A percentile compares a stretch with the other conserved stretches of the same genome.
Conservation (phyloP, 2,113 vertebrate species). For the Salvelinus alpinus region DNA sequence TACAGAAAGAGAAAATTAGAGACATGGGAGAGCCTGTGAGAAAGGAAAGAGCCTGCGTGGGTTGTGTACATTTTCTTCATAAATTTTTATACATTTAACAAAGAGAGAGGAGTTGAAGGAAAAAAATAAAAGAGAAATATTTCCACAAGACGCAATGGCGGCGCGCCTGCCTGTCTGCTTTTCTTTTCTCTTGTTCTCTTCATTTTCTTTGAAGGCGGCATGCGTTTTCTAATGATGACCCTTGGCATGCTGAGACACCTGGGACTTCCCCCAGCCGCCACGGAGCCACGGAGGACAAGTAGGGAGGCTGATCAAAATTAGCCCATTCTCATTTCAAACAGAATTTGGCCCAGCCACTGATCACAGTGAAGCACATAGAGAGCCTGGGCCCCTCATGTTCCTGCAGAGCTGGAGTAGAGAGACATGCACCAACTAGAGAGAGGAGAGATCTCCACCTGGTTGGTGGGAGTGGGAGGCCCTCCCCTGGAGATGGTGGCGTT, state of each 20-base stretch:
- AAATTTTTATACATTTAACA: slow-evolving; percentile 89
- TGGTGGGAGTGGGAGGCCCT: slow-evolving; percentile 68
- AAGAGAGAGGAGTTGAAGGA: slow-evolving; percentile 61
- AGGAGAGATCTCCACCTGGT: slow-evolving; percentile 73
- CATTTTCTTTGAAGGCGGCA: slow-evolving; percentile 84
- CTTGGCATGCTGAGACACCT: slow-evolving; percentile 93
- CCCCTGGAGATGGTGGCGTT: slow-evolving; percentile 89
- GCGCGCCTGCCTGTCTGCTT: slow-evolving; percentile 20
- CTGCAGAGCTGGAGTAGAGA: slow-evolving; percentile 74
- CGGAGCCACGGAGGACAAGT: slow-evolving; percentile 52
- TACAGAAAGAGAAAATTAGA: slow-evolving; percentile 29
- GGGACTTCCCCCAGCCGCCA: slow-evolving; percentile 84
- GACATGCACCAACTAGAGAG: slow-evolving; percentile 82
- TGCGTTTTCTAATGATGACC: slow-evolving; percentile 96
- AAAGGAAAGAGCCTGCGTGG: slow-evolving; percentile 66
- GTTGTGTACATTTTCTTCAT: slow-evolving; percentile 80
- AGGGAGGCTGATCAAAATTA: slow-evolving; percentile 92
- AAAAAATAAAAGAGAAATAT: slow-evolving; percentile 41
- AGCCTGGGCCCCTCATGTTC: slow-evolving; percentile 64
- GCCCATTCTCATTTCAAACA: slow-evolving; percentile 99
- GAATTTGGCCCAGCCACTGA: slow-evolving; percentile 96
- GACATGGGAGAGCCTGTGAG: slow-evolving; percentile 24
- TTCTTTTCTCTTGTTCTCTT: slow-evolving; percentile 13
- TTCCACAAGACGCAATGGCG: slow-evolving; percentile 80
- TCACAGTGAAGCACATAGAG: slow-evolving; percentile 83